phyloP scores from a whole-genome alignment of 2,113 vertebrate genomes.

The Corvus cornix region DNA sequence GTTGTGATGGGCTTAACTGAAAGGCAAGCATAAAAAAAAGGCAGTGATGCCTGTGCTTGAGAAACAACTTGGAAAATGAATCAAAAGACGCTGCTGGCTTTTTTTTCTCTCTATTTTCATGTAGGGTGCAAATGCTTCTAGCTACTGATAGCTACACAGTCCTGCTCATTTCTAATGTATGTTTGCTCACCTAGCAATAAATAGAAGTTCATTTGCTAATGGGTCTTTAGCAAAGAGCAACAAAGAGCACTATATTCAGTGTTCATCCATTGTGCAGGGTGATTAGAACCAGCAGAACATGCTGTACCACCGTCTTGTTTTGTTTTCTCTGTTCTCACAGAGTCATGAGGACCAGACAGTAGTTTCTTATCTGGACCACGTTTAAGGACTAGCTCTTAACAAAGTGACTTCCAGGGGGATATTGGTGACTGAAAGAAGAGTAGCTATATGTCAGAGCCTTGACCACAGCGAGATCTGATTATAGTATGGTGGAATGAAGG shows the following conservation, averaged over 20 bases:
- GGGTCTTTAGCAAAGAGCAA: conserved; percentile 8
- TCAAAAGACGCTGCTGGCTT: not conserved
- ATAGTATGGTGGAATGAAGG: not conserved
- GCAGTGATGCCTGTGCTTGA: not conserved
- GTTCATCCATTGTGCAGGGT: not conserved
- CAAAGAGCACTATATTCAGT: not conserved
- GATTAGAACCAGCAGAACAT: conserved; percentile 1
- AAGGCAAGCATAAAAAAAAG: not conserved
- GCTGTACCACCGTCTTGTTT: not conserved
- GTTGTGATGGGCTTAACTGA: conserved; percentile 19
- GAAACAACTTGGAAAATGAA: not conserved
- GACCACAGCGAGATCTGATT: not conserved
- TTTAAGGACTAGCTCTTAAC: not conserved
- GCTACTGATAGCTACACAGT: not conserved
- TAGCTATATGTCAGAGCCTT: not conserved
- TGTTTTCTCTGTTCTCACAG: not conserved
- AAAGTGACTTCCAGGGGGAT: not conserved
- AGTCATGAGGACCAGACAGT: not conserved
- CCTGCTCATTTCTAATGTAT: not conserved
- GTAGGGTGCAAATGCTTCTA: not conserved
- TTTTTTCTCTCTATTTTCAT: not conserved
- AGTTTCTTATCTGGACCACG: not conserved
- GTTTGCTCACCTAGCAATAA: conserved; percentile 22
- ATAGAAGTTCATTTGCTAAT: conserved; percentile 18
- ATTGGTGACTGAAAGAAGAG: not conserved